Base-by-base conservation (phyloP, 2,888 invertebrate species). In the Hydroisotoma schaefferi region DNA sequence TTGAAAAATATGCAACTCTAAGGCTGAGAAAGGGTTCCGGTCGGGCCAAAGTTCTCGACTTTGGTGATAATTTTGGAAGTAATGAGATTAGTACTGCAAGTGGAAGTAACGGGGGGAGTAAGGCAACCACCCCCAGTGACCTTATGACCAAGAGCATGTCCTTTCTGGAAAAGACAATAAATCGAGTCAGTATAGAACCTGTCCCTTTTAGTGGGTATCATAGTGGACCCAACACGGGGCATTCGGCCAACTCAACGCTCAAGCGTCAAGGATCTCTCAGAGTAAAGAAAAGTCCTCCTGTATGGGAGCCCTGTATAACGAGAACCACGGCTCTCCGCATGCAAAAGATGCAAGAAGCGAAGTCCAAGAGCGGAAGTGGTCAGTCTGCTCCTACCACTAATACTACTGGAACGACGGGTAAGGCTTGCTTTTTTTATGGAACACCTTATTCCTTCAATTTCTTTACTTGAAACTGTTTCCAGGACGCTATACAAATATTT, bases 141-240 rank as follows among this genome's bases (percentile, higher is more conserved):
- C 37, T 69, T 4, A 72, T 72, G 72, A 60, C 69, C 8, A 72
- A 72, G 57, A 72, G 72, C 49, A 69, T 72, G 70, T 68, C 70
- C 5, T 69, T 63, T 43, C 61, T 72, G 23, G 72, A 72, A 29
- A 69, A 72, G 46, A 58, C 68, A n/a, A n/a, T n/a, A n/a, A n/a
- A n/a, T n/a, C n/a, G n/a, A n/a, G n/a, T n/a, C n/a, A n/a, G n/a
- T n/a, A n/a, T n/a, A n/a, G n/a, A n/a, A n/a, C n/a, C n/a, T n/a
- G n/a, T n/a, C n/a, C n/a, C n/a, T n/a, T n/a, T n/a, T n/a, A n/a
- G n/a, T n/a, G 47, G 60, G 37, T 56, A 23, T 22, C 46, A 6
- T 23, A 6, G 23, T 46, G 46, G 46, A 46, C 12, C 8, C 8
- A 43, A 20, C 20, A 18, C 12, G 6, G 6, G n/a, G 8, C 6